Evolutionary conservation across 1,140 invertebrate genomes (phyloP).

Genomic region (Stegodyphus dumicola): DNA sequence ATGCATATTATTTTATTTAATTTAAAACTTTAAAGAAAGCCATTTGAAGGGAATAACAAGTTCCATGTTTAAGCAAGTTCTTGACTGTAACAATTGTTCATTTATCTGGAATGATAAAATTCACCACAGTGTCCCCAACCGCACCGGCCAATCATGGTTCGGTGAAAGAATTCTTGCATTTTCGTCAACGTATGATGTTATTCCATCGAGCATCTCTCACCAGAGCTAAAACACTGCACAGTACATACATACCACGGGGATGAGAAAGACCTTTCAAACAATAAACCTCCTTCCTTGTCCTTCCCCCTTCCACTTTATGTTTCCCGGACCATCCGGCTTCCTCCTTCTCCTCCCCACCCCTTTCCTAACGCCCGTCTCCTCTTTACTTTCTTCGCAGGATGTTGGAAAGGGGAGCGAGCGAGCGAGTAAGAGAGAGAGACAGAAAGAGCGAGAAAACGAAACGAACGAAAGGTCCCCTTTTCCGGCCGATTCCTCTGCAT

Average conservation of each 20-base stretch:
- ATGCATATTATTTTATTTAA: no score
- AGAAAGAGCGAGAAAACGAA: neutral
- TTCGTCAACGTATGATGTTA: slow-evolving; percentile 16
- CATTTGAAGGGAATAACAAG: no score
- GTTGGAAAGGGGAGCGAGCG: neutral
- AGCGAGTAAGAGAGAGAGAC: neutral
- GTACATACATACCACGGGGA: slow-evolving; percentile 30
- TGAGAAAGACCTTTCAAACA: slow-evolving; percentile 33
- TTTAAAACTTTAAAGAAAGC: no score
- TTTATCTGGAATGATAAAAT: no score
- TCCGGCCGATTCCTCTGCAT: slow-evolving; percentile 22
- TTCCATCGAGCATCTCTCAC: slow-evolving; percentile 29
- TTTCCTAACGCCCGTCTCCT: neutral
- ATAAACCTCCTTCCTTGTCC: slow-evolving; percentile 24
- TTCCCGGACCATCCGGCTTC: slow-evolving; percentile 44
- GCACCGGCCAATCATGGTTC: no score
- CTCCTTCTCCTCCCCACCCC: neutral
- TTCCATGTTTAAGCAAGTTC: no score
- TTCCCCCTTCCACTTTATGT: neutral
- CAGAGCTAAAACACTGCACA: neutral
- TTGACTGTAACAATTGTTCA: no score
- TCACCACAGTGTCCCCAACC: no score
- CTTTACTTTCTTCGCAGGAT: slow-evolving; percentile 19
- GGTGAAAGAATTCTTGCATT: slow-evolving; percentile 27
- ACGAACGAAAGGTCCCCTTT: neutral